A percentile compares a stretch with the other conserved stretches of the same genome.
Conservation (phyloP, 2,113 vertebrate genomes). For the Calidris pygmaea region DNA sequence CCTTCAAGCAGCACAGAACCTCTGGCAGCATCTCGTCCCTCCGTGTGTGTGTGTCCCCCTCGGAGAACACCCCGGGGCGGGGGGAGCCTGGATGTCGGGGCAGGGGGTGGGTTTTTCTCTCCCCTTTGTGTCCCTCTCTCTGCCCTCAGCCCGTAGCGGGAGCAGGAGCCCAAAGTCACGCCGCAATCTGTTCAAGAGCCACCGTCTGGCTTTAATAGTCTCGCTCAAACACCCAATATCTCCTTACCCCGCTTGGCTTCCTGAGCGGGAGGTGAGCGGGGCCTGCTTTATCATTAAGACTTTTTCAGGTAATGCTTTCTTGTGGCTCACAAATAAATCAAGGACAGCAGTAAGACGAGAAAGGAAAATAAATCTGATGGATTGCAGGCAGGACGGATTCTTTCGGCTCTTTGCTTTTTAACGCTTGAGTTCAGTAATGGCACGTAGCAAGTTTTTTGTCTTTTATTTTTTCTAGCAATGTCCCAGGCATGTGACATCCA, state of each 20-base stretch:
- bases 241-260: not conserved
- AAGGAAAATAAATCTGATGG: constrained; percentile 30
- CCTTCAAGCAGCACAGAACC: not conserved
- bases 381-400: not conserved
- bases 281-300: not conserved
- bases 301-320: constrained; percentile 41
- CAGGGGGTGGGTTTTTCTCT: not conserved
- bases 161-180: not conserved
- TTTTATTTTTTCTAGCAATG: not conserved
- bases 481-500: not conserved
- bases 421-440: not conserved
- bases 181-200: not conserved
- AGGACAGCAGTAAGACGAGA: not conserved
- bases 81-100: not conserved
- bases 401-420: constrained; percentile 15
- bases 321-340: constrained; percentile 24
- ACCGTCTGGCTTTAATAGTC: not conserved
- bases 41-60: no score
- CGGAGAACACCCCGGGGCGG: not conserved
- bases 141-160: not conserved
- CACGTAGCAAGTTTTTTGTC: not conserved
- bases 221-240: not conserved
- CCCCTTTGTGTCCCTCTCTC: not conserved
- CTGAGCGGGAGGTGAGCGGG: not conserved
- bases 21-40: accelerated